Evolutionary conservation across 2,113 vertebrate species (phyloP), one percentile per base, ranked within the genome.

Genomic region (Odobenus rosmarus): DNA sequence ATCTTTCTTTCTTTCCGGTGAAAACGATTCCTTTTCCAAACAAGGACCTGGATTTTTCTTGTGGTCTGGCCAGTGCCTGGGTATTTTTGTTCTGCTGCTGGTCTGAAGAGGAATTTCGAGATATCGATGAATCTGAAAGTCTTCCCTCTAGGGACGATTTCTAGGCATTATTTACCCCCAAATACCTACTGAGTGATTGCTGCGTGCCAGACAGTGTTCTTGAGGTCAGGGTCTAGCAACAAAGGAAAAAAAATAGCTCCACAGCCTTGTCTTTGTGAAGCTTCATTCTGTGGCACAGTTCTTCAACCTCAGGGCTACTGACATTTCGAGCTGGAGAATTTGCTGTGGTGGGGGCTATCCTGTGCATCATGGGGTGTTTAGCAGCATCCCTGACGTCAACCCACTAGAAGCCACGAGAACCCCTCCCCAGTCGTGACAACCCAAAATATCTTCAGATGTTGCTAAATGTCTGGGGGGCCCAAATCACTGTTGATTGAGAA

Each of bases 1-100:
- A 98, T 98, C 98, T 98, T 97, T 98, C 98, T 98, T 97, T 97
- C 87, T 97, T 98, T 98, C 98, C 92, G 59, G 97, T 97, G 97
- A 98, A 97, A 98, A 96, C 4, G 94, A 97, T 96, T 96, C 97
- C 89, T 98, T 98, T 98, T 98, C 95, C 98, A 97, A 98, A 98
- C 98, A 97, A 98, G 98, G 96, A 23, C 53, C 87, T 90, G 76
- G 71, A 69, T 90, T 95, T 97, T 97, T 98, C 97, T 97, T 95
- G n/a, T 85, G 92, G 33, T 61, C 42, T 57, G 96, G 96, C 94
- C 91, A 23, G 69, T 0, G 3, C 51, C 13, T 2, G 9, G 7
- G 24, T n/a, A 5, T 33, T 92, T 53, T 90, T 82, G 53, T 64
- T 93, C 36, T 81, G 92, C 19, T 79, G 49, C 67, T 80, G 39